Evolutionary conservation across 2,113 vertebrate genomes (phyloP).

Genomic region (Plecturocebus donacophilus): DNA sequence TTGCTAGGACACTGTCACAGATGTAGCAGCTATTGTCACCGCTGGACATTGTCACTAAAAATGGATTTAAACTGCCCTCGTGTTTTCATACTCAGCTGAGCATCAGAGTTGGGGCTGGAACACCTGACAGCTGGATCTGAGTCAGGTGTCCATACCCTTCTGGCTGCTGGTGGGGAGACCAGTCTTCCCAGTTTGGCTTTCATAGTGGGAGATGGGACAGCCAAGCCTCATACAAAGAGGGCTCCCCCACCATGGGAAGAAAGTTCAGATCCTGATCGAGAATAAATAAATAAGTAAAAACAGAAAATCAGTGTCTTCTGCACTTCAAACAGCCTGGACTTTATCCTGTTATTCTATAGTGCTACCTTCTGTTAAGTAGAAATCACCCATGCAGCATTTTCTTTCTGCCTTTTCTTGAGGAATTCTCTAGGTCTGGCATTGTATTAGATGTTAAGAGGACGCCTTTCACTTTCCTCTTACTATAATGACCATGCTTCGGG

Average conservation of each 20-base stretch:
- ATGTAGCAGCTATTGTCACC: not conserved
- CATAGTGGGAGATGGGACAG: rapidly evolving
- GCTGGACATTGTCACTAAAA: not conserved
- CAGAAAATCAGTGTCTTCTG: not conserved
- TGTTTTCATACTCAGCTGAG: not conserved
- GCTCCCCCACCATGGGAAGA: not conserved
- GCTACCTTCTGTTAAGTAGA: not conserved
- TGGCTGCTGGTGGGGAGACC: rapidly evolving
- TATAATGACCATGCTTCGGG: not conserved
- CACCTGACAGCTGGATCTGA: no score
- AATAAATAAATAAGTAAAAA: not conserved
- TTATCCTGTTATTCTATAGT: not conserved
- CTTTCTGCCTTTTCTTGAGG: not conserved
- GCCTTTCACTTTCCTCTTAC: not conserved
- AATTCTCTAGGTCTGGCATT: not conserved
- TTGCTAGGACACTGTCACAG: not conserved
- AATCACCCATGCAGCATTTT: not conserved
- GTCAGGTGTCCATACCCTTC: not conserved
- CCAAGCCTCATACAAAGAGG: not conserved
- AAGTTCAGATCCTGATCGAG: not conserved
- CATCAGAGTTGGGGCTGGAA: not conserved
- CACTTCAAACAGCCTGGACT: not conserved
- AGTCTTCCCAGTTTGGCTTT: not conserved
- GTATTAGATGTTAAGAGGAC: not conserved
- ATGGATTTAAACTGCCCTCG: not conserved